Conservation (phyloP, 2,888 invertebrate species). For the Nomada goodeniana region DNA sequence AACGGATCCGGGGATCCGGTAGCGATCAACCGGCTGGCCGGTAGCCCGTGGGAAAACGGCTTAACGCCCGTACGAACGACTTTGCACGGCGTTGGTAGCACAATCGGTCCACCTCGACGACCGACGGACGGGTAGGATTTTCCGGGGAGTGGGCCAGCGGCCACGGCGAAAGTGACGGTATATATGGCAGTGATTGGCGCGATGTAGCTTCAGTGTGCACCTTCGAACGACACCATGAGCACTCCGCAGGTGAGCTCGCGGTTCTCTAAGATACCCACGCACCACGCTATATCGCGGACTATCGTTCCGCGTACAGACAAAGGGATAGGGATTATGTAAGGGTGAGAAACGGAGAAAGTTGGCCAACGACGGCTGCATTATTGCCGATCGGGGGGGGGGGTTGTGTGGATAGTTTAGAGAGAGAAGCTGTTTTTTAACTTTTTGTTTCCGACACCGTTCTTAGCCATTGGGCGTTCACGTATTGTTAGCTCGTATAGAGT, state of each 20-base stretch:
- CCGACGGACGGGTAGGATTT: slow-evolving; percentile 72
- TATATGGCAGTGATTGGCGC: slow-evolving; percentile 82
- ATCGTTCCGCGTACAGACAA: background rate
- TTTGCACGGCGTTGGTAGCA: slow-evolving; percentile 50
- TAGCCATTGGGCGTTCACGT: background rate
- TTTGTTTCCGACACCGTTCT: background rate
- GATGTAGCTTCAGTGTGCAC: slow-evolving; percentile 80
- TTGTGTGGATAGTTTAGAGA: background rate
- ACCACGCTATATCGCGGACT: background rate
- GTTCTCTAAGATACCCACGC: slow-evolving; percentile 28
- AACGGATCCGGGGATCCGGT: slow-evolving; percentile 62
- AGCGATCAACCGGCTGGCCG: slow-evolving; percentile 54
- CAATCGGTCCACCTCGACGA: slow-evolving; percentile 70
- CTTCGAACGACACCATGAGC: slow-evolving; percentile 79
- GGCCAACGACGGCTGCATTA: slow-evolving; percentile 10
- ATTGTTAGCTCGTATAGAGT: background rate
- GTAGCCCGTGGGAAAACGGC: slow-evolving; percentile 73
- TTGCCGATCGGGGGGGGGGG: background rate
- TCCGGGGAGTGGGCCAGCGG: slow-evolving; percentile 76
- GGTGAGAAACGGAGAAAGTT: slow-evolving; percentile 48
- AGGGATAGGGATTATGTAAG: slow-evolving; percentile 49
- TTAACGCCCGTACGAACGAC: slow-evolving; percentile 51
- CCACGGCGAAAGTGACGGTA: slow-evolving; percentile 82
- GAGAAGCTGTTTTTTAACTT: slow-evolving; percentile 4
- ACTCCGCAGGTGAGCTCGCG: slow-evolving; percentile 79